phyloP scores from a whole-genome alignment of 2,888 invertebrate species.

The Ptychoptera contaminata region DNA sequence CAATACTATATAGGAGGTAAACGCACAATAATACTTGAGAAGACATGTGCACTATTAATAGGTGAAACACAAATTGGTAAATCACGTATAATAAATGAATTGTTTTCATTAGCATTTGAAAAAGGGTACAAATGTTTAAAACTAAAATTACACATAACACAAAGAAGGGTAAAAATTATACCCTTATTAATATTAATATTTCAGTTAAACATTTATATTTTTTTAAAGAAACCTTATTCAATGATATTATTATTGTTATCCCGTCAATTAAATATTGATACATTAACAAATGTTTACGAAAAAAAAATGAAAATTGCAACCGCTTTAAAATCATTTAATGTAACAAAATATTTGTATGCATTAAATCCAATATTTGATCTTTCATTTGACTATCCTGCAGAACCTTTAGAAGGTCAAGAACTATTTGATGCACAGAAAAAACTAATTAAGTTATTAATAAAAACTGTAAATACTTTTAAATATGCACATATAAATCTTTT shows the following conservation, averaged over 20 bases:
- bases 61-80: slow-evolving; percentile 35
- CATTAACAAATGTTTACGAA: slow-evolving; percentile 20
- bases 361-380: slow-evolving; percentile 36
- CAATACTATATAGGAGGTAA: background rate
- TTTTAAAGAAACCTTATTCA: slow-evolving; percentile 25
- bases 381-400: slow-evolving; percentile 17
- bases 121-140: slow-evolving; percentile 17
- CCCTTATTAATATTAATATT: background rate
- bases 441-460: slow-evolving; percentile 30
- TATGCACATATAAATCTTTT: too few species aligned
- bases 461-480: slow-evolving; percentile 24
- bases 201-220: background rate
- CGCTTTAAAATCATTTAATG: slow-evolving; percentile 21
- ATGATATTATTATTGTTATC: slow-evolving; percentile 32
- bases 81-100: slow-evolving; percentile 41
- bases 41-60: background rate
- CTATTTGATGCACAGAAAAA: slow-evolving; percentile 21
- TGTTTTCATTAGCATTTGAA: slow-evolving; percentile 31
- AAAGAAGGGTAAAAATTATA: background rate
- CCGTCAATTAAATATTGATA: slow-evolving; percentile 24
- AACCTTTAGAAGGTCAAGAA: slow-evolving; percentile 13
- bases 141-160: slow-evolving; percentile 15
- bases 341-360: slow-evolving; percentile 22
- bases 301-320: slow-evolving; percentile 26
- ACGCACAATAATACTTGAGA: slow-evolving; percentile 20